phyloP scores from a whole-genome alignment of 2,113 vertebrate species.

The Triplophysa dalaica region DNA sequence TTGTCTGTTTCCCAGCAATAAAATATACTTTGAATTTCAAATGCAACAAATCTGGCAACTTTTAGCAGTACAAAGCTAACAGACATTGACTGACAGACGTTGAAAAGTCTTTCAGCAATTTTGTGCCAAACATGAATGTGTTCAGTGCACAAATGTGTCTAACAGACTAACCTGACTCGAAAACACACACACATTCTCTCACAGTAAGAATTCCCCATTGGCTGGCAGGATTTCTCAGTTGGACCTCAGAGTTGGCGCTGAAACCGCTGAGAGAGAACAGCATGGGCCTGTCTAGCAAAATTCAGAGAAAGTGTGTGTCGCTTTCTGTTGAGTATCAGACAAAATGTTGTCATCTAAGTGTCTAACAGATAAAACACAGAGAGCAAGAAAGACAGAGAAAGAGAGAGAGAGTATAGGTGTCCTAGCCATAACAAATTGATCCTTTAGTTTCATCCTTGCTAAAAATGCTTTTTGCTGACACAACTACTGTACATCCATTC shows the following conservation, averaged over 20 bases:
- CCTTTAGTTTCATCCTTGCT: neutral
- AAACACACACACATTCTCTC: conserved; percentile 14
- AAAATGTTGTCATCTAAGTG: conserved; percentile 3
- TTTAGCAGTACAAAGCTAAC: too few species aligned
- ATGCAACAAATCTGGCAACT: too few species aligned
- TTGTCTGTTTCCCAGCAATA: too few species aligned
- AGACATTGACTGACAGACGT: neutral
- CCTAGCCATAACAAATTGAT: neutral
- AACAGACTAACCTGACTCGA: conserved; percentile 6
- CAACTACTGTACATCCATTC: neutral
- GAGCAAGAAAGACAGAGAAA: neutral
- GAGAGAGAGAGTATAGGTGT: neutral
- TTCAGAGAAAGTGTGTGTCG: conserved; percentile 7
- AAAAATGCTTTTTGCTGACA: conserved; percentile 14
- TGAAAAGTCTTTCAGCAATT: neutral
- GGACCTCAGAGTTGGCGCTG: neutral
- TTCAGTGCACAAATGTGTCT: neutral
- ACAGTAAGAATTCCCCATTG: neutral
- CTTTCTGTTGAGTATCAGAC: conserved; percentile 8
- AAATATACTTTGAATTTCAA: too few species aligned
- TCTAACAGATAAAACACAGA: conserved; percentile 5
- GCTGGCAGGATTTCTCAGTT: conserved; percentile 13
- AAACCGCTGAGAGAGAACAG: conserved; percentile 11
- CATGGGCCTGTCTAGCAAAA: conserved; percentile 9
- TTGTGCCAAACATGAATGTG: neutral